These are phyloP conservation scores for Sinosuthora webbiana DNA, from an alignment of 2,113 vertebrate genomes.

Conservation along the genomic window DNA sequence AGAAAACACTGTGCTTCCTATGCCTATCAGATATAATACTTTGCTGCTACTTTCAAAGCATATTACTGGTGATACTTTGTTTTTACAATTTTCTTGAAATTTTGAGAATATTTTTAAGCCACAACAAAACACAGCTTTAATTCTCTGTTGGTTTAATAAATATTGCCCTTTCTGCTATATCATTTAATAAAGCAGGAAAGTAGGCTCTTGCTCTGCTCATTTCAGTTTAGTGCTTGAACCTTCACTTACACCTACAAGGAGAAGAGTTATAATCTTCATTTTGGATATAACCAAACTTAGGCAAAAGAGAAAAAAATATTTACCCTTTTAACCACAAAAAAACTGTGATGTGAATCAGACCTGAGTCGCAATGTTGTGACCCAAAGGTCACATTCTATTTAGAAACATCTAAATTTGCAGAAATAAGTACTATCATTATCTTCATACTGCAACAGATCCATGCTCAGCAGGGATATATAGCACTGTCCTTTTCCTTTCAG, in stretches of 20 bases:
- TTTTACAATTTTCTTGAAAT: neutral
- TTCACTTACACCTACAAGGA: neutral
- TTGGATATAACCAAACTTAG: neutral
- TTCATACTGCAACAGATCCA: neutral
- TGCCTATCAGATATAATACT: neutral
- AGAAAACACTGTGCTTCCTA: neutral
- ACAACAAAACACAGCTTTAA: neutral
- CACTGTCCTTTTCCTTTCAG: neutral
- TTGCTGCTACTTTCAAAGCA: neutral
- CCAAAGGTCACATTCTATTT: neutral
- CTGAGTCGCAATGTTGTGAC: neutral
- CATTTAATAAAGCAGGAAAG: neutral
- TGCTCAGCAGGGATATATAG: neutral
- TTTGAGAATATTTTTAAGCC: neutral
- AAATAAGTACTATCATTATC: neutral
- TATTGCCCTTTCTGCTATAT: neutral
- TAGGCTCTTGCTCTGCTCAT: neutral
- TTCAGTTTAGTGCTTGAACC: neutral
- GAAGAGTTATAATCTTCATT: neutral
- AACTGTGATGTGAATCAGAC: neutral
- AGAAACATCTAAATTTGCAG: neutral
- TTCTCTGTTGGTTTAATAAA: neutral
- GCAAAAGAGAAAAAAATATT: neutral
- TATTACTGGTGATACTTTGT: accelerated
- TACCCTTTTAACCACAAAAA: neutral